Evolutionary conservation across 2,113 vertebrate species (phyloP), one percentile per base, ranked within the genome.

Genomic region (Paramisgurnus dabryanus): DNA sequence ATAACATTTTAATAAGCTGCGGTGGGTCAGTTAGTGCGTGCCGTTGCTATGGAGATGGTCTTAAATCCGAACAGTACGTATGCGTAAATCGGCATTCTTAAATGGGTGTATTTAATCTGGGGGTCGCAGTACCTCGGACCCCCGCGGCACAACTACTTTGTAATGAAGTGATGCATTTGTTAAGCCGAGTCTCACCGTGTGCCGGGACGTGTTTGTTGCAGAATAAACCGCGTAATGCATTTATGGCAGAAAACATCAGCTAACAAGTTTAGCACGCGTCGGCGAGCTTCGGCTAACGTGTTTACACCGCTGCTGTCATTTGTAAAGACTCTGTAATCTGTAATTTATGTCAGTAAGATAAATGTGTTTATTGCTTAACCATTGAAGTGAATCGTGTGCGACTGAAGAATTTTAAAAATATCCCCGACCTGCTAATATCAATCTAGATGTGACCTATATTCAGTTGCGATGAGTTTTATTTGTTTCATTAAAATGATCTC

Each of bases 341-440:
- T 96, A 95, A 98, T 99, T 97, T 97, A 93, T 96, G 97, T 98
- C 96, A 91, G 94, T 89, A 95, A 98, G 97, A 99, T 94, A 94
- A 96, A 98, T 98, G 94, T 90, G 93, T 86, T 87, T 83, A 88
- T 89, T 89, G 89, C 88, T 87, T 79, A 71, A 82, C 83, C 17
- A 69, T 41, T 63, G 47, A 49, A 68, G 69, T 27, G 34, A 70
- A 79, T 18, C 22, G 58, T 58, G 74, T 81, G 65, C 55, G 75
- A 80, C 72, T 22, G 45, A 34, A 34, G 27, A 34, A 34, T 34
- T 34, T 1, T 34, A 34, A 34, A 34, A 34, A 34, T 34, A 34
- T 34, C 27, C 27, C 27, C 27, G 8, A 41, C 60, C 70, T 17
- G 2, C 11, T 55, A 9, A 8, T 71, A 11, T 71, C 8, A 40